Evolutionary conservation across 2,113 vertebrate genomes (phyloP).

Genomic region (Hemichromis elongatus): DNA sequence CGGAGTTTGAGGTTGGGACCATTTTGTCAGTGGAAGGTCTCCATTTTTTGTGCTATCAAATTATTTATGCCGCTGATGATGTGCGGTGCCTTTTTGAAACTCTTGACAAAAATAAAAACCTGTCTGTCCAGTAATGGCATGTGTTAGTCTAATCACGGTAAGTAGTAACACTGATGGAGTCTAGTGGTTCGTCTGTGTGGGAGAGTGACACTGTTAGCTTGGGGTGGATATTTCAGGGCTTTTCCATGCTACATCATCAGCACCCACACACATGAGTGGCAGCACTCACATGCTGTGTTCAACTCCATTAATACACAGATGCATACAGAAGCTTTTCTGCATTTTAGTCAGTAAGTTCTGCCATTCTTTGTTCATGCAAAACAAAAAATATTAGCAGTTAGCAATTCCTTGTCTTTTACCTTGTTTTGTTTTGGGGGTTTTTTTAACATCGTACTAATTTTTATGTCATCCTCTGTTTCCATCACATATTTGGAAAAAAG

Average conservation of each 20-base stretch:
- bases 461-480: background rate
- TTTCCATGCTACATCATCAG: slow-evolving; percentile 20
- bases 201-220: slow-evolving; percentile 41
- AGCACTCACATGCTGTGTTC: background rate
- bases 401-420: background rate
- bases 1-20: background rate
- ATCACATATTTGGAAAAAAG: background rate
- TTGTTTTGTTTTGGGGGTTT: background rate
- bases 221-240: slow-evolving; percentile 34
- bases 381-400: background rate
- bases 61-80: background rate
- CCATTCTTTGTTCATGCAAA: background rate
- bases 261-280: slow-evolving; percentile 11
- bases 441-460: background rate
- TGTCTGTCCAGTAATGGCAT: background rate
- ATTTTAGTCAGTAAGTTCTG: background rate
- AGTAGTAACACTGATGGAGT: slow-evolving; percentile 29
- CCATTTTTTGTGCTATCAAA: background rate
- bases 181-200: slow-evolving; percentile 25
- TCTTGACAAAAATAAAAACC: background rate
- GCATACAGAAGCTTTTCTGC: background rate
- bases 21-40: background rate
- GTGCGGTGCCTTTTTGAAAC: background rate
- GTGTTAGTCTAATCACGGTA: background rate
- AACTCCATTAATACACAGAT: slow-evolving; percentile 19